phyloP scores from a whole-genome alignment of 2,113 vertebrate species.

The Corythornis vintsioides region DNA sequence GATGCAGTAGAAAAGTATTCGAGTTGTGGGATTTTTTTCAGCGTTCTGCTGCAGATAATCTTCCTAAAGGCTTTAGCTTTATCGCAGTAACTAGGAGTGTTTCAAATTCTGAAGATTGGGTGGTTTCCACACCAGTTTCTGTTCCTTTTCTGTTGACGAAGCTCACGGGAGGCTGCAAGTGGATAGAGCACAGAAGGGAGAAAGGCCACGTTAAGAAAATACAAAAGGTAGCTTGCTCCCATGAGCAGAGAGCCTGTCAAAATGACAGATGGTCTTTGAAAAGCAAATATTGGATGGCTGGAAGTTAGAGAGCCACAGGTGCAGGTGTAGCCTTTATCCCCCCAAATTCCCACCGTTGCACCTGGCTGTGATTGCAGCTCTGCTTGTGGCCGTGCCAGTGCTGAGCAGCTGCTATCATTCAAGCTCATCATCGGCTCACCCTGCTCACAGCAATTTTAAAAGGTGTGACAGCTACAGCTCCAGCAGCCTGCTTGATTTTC shows the following conservation, averaged over 20 bases:
- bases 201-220: slow-evolving; percentile 8
- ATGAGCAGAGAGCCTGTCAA: slow-evolving; percentile 11
- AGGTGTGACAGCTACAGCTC: background rate
- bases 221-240: background rate
- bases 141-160: background rate
- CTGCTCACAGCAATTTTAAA: slow-evolving; percentile 16
- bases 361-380: slow-evolving; percentile 46
- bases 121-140: slow-evolving; percentile 51
- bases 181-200: background rate
- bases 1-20: slow-evolving; percentile 49
- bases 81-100: slow-evolving; percentile 59
- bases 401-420: slow-evolving; percentile 36
- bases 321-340: background rate
- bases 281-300: background rate
- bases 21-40: slow-evolving; percentile 67
- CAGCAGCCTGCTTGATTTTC: background rate
- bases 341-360: slow-evolving; percentile 10
- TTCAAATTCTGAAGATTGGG: slow-evolving; percentile 62
- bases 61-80: slow-evolving; percentile 83
- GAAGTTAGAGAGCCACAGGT: slow-evolving; percentile 55
- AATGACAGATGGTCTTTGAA: slow-evolving; percentile 37
- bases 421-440: slow-evolving; percentile 24
- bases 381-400: background rate
- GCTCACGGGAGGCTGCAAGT: background rate
- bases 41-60: slow-evolving; percentile 79